These are phyloP conservation scores for Eupithecia insigniata DNA, from an alignment of 2,888 invertebrate species.

Conservation along the genomic window DNA sequence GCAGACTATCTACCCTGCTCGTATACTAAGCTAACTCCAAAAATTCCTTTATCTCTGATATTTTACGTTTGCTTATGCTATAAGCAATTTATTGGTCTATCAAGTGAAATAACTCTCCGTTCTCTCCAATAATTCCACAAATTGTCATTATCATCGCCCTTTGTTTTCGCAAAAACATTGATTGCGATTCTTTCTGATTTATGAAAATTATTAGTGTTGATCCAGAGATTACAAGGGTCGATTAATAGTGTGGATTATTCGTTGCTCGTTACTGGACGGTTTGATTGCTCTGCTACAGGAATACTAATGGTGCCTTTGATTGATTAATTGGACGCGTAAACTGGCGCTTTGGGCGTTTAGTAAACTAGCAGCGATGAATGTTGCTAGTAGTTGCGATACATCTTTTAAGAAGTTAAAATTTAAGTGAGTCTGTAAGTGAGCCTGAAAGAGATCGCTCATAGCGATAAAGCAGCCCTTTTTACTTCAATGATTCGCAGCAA, in stretches of 20 bases:
- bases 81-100: neutral
- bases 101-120: neutral
- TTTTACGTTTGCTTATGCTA: neutral
- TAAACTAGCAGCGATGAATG: neutral
- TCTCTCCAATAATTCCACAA: neutral
- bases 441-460: too few relatives aligned
- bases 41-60: neutral
- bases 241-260: constrained; percentile 37
- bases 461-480: too few relatives aligned
- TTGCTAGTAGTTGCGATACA: neutral
- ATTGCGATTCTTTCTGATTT: constrained; percentile 1
- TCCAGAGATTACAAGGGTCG: constrained; percentile 19
- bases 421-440: neutral
- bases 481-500: too few relatives aligned
- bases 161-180: neutral
- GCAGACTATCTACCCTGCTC: neutral
- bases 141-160: neutral
- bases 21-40: neutral
- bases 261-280: constrained; percentile 55
- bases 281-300: constrained; percentile 60
- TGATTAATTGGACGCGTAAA: constrained; percentile 45
- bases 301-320: constrained; percentile 58
- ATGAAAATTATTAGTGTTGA: constrained; percentile 18
- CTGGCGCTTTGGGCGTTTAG: constrained; percentile 5
- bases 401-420: neutral